A percentile compares a stretch with the other conserved stretches of the same genome.
phyloP scores from a whole-genome alignment of 2,888 invertebrate species.

The Agrypnus murinus region DNA sequence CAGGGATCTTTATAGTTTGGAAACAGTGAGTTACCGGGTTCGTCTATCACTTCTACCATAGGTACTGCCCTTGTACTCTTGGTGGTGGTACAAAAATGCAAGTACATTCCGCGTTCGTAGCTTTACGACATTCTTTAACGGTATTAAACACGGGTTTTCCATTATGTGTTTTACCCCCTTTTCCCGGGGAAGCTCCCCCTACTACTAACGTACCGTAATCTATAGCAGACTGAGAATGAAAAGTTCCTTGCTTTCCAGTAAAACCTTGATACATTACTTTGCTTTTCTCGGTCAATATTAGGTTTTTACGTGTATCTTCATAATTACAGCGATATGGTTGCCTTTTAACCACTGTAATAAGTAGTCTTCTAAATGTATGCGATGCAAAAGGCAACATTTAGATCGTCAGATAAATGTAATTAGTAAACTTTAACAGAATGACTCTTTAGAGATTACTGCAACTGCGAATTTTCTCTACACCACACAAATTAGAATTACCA shows the following conservation, averaged over 20 bases:
- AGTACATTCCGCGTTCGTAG: slow-evolving; percentile 80
- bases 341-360: background rate
- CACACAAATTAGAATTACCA: no score
- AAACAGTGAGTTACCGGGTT: no score
- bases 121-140: slow-evolving; percentile 77
- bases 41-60: no score
- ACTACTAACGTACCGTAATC: slow-evolving; percentile 89
- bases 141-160: slow-evolving; percentile 78
- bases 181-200: slow-evolving; percentile 86
- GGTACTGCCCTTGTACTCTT: no score
- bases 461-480: no score
- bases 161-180: slow-evolving; percentile 87
- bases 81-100: slow-evolving; percentile 88
- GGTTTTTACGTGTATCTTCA: slow-evolving; percentile 55
- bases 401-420: no score
- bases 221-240: slow-evolving; percentile 82
- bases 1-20: no score
- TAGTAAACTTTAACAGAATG: no score
- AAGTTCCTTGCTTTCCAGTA: slow-evolving; percentile 85
- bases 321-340: slow-evolving; percentile 36
- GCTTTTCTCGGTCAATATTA: slow-evolving; percentile 71
- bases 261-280: slow-evolving; percentile 88
- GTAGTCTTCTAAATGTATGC: background rate
- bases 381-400: background rate
- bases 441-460: no score